These are phyloP conservation scores for Cheilosia scutellata DNA, from an alignment of 2,888 invertebrate species.

Conservation along the genomic window DNA sequence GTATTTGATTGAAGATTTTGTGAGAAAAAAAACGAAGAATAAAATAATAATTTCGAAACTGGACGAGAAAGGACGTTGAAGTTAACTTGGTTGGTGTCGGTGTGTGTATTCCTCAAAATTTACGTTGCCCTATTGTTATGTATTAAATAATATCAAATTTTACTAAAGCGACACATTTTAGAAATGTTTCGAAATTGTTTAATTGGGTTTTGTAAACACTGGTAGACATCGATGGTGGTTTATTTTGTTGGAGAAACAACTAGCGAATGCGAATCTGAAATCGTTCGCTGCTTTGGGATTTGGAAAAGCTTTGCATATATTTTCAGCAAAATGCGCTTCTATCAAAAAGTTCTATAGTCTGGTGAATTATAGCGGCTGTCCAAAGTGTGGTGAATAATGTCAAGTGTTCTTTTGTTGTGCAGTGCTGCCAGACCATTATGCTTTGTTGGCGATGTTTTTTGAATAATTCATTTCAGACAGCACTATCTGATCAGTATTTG, in stretches of 20 bases:
- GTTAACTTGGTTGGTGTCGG: constrained; percentile 35
- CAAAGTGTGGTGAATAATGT: not conserved
- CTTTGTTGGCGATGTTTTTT: not conserved
- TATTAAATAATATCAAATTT: constrained; percentile 75
- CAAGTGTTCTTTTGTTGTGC: not conserved
- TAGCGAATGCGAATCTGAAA: constrained; percentile 65
- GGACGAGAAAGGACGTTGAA: constrained; percentile 52
- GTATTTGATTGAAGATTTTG: constrained; percentile 17
- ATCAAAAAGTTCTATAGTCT: constrained; percentile 11
- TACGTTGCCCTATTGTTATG: constrained; percentile 33
- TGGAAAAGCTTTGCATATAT: constrained; percentile 43
- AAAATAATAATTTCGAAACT: constrained; percentile 22
- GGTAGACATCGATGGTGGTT: constrained; percentile 72
- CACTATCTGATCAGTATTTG: no score
- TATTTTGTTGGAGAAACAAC: constrained; percentile 71
- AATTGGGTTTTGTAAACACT: constrained; percentile 71
- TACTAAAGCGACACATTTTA: constrained; percentile 71
- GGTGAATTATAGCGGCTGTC: constrained; percentile 10
- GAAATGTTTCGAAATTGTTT: constrained; percentile 66
- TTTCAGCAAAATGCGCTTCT: not conserved
- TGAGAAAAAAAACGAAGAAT: constrained; percentile 20
- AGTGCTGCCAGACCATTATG: no score
- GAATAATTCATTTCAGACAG: no score
- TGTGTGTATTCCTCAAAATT: constrained; percentile 49
- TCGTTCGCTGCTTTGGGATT: constrained; percentile 5